A percentile compares a stretch with the other conserved stretches of the same genome.
Conservation (phyloP, 2,113 vertebrate species). For the Glaucidium brasilianum region DNA sequence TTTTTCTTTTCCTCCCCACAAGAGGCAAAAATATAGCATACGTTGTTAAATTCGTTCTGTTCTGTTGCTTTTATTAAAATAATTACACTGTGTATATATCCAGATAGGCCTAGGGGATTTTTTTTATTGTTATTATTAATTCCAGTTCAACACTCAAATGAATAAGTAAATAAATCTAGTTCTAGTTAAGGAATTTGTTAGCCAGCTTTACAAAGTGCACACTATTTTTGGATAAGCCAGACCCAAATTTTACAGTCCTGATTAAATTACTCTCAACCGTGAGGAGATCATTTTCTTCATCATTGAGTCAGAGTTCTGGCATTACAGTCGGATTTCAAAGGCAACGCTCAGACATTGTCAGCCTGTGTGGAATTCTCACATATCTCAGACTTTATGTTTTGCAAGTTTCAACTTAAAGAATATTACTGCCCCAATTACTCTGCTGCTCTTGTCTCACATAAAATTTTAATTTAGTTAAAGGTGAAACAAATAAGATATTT, state of each 20-base stretch:
- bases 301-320: background rate
- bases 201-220: background rate
- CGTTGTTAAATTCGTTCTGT: background rate
- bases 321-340: constrained; percentile 1
- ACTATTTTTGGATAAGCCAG: background rate
- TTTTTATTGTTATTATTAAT: background rate
- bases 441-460: background rate
- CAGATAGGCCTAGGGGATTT: background rate
- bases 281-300: constrained; percentile 15
- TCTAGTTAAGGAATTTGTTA: background rate
- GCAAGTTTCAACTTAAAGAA: background rate
- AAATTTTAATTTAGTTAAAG: constrained; percentile 59
- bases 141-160: background rate
- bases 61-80: background rate
- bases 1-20: background rate
- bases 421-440: constrained; percentile 4
- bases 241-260: background rate
- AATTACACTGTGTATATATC: background rate
- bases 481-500: constrained; percentile 27
- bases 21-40: background rate
- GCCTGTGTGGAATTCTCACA: background rate
- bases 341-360: background rate
- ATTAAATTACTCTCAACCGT: background rate
- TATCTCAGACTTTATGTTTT: background rate
- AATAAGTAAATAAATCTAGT: background rate